These are phyloP conservation scores for Notolepis coatsorum DNA, from an alignment of 2,797 vertebrate genomes.

Conservation along the genomic window DNA sequence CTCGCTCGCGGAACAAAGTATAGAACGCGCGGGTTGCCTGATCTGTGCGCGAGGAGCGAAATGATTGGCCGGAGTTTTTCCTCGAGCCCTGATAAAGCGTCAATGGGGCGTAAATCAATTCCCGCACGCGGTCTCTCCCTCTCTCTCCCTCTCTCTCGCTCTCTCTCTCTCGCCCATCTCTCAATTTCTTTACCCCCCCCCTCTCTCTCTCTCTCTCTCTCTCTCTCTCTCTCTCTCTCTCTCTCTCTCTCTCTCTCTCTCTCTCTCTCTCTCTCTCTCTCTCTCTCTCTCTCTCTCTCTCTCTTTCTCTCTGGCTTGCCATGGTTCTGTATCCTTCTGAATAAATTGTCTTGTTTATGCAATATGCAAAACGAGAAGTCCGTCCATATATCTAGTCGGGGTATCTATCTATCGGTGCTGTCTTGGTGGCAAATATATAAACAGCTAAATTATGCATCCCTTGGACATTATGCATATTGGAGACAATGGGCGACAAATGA, in stretches of 20 bases:
- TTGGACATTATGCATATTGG: slow-evolving; percentile 32
- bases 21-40: slow-evolving; percentile 76
- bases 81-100: slow-evolving; percentile 94
- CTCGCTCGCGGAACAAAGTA: slow-evolving; percentile 93
- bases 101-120: slow-evolving; percentile 95
- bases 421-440: slow-evolving; percentile 46
- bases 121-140: slow-evolving; percentile 70
- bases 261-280: not conserved
- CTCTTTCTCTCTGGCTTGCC: slow-evolving; percentile 9
- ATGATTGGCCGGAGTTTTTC: slow-evolving; percentile 98
- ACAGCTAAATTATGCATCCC: slow-evolving; percentile 47
- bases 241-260: not conserved
- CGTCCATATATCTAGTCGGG: slow-evolving; percentile 47
- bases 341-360: slow-evolving; percentile 91
- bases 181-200: slow-evolving; percentile 66
- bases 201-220: too few species aligned
- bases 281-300: not conserved
- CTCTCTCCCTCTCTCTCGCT: too few species aligned
- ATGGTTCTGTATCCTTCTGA: slow-evolving; percentile 78
- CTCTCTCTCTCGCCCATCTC: slow-evolving; percentile 75
- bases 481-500: slow-evolving; percentile 60
- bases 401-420: slow-evolving; percentile 55
- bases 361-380: slow-evolving; percentile 82
- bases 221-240: too few species aligned
- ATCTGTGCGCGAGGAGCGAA: slow-evolving; percentile 87